Conservation (phyloP, 2,797 vertebrate species). For the Brotula barbata region DNA sequence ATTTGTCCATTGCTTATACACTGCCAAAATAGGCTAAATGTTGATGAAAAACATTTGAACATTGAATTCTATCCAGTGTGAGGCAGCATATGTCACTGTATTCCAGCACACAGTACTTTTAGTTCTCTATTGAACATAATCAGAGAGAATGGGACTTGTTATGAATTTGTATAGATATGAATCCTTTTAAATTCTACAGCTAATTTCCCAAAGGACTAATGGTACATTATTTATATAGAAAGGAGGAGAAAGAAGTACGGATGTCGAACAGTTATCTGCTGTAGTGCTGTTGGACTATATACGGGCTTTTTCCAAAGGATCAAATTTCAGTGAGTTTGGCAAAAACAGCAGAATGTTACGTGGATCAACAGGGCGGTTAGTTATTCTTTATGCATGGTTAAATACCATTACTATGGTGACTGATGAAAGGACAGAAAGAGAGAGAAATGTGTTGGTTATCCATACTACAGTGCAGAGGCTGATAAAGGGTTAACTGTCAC, state of each 20-base stretch:
- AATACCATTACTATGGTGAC: slow-evolving; percentile 39
- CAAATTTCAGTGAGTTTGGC: slow-evolving; percentile 76
- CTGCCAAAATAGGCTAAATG: no score
- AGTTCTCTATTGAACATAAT: slow-evolving; percentile 52
- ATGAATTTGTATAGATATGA: slow-evolving; percentile 62
- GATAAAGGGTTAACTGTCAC: slow-evolving; percentile 69
- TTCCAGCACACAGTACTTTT: no score
- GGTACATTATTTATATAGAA: slow-evolving; percentile 69
- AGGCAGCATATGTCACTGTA: no score
- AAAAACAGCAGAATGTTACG: slow-evolving; percentile 63
- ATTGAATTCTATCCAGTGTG: no score
- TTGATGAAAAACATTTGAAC: no score
- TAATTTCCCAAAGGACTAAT: slow-evolving; percentile 71
- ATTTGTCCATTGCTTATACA: background rate
- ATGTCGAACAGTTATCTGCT: slow-evolving; percentile 74
- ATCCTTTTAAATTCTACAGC: slow-evolving; percentile 68
- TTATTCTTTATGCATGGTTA: slow-evolving; percentile 64
- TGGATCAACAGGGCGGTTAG: slow-evolving; percentile 68
- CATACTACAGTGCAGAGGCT: slow-evolving; percentile 54
- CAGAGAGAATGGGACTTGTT: slow-evolving; percentile 60
- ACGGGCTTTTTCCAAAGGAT: slow-evolving; percentile 73
- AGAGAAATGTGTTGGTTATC: slow-evolving; percentile 45
- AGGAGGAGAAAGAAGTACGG: slow-evolving; percentile 70
- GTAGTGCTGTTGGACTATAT: slow-evolving; percentile 75
- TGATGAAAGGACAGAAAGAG: slow-evolving; percentile 31